phyloP scores from a whole-genome alignment of 2,888 invertebrate genomes.

The Apoda limacodes region DNA sequence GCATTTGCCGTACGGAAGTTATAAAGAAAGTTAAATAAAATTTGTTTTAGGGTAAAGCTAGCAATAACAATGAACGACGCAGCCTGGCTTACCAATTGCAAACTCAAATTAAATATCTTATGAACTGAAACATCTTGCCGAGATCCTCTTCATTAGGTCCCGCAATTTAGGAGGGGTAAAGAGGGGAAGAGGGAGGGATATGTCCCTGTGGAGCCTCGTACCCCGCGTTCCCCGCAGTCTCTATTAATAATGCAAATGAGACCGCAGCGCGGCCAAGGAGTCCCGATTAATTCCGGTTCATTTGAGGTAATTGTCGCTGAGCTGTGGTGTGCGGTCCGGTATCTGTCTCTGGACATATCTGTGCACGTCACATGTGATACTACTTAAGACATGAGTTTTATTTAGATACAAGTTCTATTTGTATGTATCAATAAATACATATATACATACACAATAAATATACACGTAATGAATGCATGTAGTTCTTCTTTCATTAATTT shows the following conservation, averaged over 20 bases:
- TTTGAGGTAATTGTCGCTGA: conserved; percentile 68
- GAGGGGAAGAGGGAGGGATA: conserved; percentile 51
- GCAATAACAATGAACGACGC: conserved; percentile 53
- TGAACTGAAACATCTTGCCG: conserved; percentile 66
- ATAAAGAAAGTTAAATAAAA: too few relatives aligned
- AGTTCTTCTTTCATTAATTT: too few relatives aligned
- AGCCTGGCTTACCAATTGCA: conserved; percentile 58
- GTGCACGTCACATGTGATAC: conserved; percentile 12
- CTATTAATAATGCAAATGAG: conserved; percentile 71
- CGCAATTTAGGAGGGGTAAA: conserved; percentile 46
- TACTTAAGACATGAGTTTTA: background rate
- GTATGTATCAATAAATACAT: too few relatives aligned
- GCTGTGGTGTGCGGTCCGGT: conserved; percentile 49
- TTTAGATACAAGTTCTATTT: too few relatives aligned
- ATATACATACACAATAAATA: too few relatives aligned
- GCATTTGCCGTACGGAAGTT: too few relatives aligned
- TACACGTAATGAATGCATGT: too few relatives aligned
- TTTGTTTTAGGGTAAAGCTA: conserved; percentile 39
- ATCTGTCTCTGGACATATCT: conserved; percentile 24
- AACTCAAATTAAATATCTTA: conserved; percentile 69
- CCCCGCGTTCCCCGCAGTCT: conserved; percentile 42
- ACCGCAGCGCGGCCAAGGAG: conserved; percentile 67
- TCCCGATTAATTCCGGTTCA: conserved; percentile 69
- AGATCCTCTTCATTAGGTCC: conserved; percentile 68
- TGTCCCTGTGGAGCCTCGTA: conserved; percentile 20